Evolutionary conservation across 2,113 vertebrate genomes (phyloP).

Genomic region (Telmatochromis bifrenatus): DNA sequence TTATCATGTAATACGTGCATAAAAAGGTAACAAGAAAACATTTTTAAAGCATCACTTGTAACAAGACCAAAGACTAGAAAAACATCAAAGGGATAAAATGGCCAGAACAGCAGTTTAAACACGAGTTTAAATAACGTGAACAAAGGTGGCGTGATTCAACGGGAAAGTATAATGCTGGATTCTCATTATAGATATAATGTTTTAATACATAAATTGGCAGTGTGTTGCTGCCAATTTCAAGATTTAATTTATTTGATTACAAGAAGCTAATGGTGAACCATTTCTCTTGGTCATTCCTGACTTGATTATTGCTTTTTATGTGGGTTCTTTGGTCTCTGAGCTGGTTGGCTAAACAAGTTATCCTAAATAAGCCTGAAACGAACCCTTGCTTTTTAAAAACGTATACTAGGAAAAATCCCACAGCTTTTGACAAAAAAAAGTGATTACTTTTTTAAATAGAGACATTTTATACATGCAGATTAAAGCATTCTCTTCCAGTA

Average conservation of each 20-base stretch:
- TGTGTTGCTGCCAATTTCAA: neutral
- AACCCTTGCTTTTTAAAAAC: neutral
- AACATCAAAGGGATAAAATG: neutral
- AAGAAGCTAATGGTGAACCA: neutral
- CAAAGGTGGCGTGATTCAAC: neutral
- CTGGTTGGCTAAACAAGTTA: neutral
- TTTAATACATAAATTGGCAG: neutral
- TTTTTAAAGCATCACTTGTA: neutral
- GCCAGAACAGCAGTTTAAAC: neutral
- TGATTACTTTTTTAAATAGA: neutral
- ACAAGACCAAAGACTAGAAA: neutral
- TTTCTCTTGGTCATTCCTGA: neutral
- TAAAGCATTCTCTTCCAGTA: neutral
- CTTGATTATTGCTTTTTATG: constrained; percentile 11
- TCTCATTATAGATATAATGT: neutral
- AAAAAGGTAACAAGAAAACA: neutral
- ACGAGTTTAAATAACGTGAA: fast-evolving
- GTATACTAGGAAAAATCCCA: neutral
- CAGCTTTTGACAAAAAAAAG: neutral
- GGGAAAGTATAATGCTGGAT: neutral
- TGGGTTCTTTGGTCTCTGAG: neutral
- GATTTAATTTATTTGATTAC: constrained; percentile 8
- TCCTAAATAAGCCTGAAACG: neutral
- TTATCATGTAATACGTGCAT: neutral
- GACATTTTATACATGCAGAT: neutral